Evolutionary conservation across 2,888 invertebrate species (phyloP).

Genomic region (Ariolimax columbianus): DNA sequence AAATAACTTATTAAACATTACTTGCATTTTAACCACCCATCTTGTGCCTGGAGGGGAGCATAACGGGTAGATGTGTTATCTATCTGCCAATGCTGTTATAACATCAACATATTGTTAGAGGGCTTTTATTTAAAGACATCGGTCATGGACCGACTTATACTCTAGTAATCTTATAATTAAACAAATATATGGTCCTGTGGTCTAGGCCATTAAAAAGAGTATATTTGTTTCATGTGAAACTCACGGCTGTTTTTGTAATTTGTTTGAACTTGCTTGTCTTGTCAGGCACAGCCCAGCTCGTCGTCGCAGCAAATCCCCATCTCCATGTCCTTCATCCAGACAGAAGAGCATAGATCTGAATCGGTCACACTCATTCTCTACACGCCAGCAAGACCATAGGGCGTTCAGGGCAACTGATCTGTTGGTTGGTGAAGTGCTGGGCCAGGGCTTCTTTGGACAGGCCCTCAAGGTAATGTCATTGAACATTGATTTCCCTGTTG

Average conservation of each 20-base stretch:
- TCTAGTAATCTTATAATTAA: too few species aligned
- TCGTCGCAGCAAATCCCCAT: conserved; percentile 73
- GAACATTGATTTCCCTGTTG: too few species aligned
- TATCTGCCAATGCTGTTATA: too few species aligned
- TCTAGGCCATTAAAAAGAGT: neutral
- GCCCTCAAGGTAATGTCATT: conserved; percentile 81
- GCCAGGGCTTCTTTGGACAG: conserved; percentile 96
- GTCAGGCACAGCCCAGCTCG: conserved; percentile 68
- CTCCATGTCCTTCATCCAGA: conserved; percentile 66
- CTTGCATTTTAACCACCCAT: too few species aligned
- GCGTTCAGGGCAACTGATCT: conserved; percentile 95
- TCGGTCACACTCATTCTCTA: conserved; percentile 91
- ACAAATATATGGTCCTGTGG: neutral
- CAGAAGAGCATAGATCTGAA: conserved; percentile 81
- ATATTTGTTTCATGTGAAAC: neutral
- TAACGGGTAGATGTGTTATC: too few species aligned
- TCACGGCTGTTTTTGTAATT: neutral
- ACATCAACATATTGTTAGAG: too few species aligned
- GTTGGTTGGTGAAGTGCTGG: conserved; percentile 90
- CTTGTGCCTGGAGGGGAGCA: too few species aligned
- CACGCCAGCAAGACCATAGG: conserved; percentile 84
- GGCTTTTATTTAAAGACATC: too few species aligned
- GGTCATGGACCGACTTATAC: too few species aligned
- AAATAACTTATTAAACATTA: too few species aligned
- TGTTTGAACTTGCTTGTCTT: neutral